A percentile compares a stretch with the other conserved stretches of the same genome.
Conservation (phyloP, 2,797 vertebrate genomes). For the Tokudaia tokunoshimensis region DNA sequence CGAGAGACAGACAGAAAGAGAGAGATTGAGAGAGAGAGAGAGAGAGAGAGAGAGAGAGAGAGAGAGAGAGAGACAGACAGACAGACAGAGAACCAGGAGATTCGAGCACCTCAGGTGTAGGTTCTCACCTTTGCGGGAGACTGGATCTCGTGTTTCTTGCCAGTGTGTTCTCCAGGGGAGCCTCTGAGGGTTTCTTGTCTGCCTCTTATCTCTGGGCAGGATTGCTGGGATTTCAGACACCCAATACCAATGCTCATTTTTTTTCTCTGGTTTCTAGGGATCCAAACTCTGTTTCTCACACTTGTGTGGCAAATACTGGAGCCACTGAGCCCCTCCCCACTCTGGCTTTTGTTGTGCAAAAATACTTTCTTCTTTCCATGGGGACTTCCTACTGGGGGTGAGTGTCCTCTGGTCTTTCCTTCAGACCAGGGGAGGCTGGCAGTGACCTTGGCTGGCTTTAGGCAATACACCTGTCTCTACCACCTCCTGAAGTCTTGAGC, state of each 20-base stretch:
- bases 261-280: neutral
- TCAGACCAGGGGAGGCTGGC: neutral
- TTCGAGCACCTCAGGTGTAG: neutral
- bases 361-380: neutral
- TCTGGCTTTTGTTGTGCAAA: neutral
- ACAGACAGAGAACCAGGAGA: neutral
- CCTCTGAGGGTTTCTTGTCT: neutral
- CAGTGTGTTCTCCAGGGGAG: neutral
- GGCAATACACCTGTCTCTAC: neutral
- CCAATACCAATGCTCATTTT: neutral
- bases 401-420: neutral
- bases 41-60: neutral
- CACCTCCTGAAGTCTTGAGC: neutral
- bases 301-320: neutral
- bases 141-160: neutral
- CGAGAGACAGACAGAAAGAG: neutral
- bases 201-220: neutral
- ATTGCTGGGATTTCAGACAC: neutral
- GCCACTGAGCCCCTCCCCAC: neutral
- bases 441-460: constrained; percentile 46
- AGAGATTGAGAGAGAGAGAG: neutral
- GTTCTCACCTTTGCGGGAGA: neutral
- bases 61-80: neutral
- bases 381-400: neutral
- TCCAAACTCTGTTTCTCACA: neutral